Evolutionary conservation across 37 sponge, comb jelly and placozoan species (phyloP).

Genomic region (Cliona cf. orientalis): DNA sequence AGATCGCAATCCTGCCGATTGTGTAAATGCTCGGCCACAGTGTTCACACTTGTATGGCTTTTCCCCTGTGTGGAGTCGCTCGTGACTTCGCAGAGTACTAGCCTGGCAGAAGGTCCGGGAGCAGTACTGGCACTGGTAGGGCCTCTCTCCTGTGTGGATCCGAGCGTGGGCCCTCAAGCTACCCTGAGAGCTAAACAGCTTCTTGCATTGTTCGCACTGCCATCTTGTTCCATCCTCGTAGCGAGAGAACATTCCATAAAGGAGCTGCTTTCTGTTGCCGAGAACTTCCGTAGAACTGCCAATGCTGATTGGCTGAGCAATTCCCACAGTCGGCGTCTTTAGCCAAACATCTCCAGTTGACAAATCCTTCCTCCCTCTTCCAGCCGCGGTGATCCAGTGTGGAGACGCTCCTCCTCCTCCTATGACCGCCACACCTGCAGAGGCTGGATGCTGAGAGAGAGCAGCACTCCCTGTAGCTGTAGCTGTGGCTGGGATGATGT

Average conservation of each 20-base stretch:
- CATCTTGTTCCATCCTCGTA: constrained; percentile 66
- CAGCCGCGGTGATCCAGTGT: neutral
- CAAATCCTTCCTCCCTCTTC: too few species aligned
- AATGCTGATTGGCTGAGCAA: neutral
- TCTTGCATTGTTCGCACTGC: constrained; percentile 68
- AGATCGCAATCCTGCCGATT: constrained; percentile 78
- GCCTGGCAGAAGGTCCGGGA: constrained; percentile 67
- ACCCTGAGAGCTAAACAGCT: constrained; percentile 65
- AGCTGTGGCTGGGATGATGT: neutral
- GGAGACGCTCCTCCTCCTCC: neutral
- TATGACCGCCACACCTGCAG: neutral
- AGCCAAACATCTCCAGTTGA: too few species aligned
- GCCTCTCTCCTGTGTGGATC: constrained; percentile 81
- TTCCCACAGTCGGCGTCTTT: too few species aligned
- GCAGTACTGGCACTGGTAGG: constrained; percentile 77
- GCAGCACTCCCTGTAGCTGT: neutral
- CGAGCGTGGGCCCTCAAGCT: constrained; percentile 77
- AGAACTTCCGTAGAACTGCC: neutral
- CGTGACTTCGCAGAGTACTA: constrained; percentile 64
- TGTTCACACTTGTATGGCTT: constrained; percentile 78
- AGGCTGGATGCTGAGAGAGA: neutral
- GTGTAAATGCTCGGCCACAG: constrained; percentile 76
- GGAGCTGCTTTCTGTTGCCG: constrained; percentile 26
- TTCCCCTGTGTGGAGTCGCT: constrained; percentile 81
- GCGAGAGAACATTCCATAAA: constrained; percentile 65